phyloP scores from a whole-genome alignment of 2,888 invertebrate species.

The Acheta domesticus region DNA sequence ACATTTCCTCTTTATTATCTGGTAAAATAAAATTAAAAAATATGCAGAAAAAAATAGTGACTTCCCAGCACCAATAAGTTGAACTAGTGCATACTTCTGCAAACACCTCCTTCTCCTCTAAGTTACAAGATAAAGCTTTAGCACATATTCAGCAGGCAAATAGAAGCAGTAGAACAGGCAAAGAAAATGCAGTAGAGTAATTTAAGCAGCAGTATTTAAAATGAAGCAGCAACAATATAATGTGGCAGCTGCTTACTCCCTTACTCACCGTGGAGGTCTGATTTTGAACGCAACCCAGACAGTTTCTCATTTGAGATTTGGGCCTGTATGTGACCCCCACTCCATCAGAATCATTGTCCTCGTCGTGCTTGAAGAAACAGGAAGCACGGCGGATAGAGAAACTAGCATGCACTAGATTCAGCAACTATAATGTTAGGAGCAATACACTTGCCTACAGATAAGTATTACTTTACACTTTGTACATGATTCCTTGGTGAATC shows the following conservation, averaged over 20 bases:
- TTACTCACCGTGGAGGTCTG: conserved; percentile 73
- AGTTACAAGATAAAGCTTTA: not conserved
- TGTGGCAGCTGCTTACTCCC: not conserved
- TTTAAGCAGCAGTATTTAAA: not conserved
- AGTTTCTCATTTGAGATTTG: conserved; percentile 56
- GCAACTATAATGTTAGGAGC: conserved; percentile 12
- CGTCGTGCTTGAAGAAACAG: conserved; percentile 46
- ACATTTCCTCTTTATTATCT: too few species aligned
- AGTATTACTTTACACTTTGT: not conserved
- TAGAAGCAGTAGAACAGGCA: not conserved
- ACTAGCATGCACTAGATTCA: conserved; percentile 30
- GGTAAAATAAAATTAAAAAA: too few species aligned
- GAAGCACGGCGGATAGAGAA: conserved; percentile 31
- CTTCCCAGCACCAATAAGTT: too few species aligned
- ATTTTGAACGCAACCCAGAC: conserved; percentile 69
- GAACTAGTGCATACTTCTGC: too few species aligned
- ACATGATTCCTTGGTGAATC: not conserved
- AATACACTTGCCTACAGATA: not conserved
- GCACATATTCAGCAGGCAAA: not conserved
- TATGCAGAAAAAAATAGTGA: too few species aligned
- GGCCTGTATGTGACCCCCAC: conserved; percentile 67
- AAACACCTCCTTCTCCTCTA: too few species aligned
- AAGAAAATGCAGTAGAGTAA: not conserved
- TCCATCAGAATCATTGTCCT: conserved; percentile 53
- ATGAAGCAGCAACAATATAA: conserved; percentile 3